A percentile compares a stretch with the other conserved stretches of the same genome.
Conservation (phyloP, 1,140 invertebrate species). For the Archegozetes longisetosus region DNA sequence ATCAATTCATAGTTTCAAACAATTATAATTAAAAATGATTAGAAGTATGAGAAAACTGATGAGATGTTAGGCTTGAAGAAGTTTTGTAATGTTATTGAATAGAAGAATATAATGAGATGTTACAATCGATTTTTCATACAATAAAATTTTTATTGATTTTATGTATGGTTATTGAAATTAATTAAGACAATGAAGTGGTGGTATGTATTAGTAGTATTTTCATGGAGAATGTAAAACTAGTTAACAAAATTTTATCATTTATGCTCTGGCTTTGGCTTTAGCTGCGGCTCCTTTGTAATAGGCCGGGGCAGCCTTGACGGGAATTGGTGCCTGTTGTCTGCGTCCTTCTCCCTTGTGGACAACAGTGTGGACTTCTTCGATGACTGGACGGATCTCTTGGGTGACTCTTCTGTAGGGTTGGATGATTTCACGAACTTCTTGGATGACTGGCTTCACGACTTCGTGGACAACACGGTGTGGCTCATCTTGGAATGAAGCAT, state of each 20-base stretch:
- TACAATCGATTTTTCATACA: too few relatives aligned
- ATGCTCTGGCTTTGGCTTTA: neutral
- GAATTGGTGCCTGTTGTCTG: neutral
- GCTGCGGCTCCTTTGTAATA: neutral
- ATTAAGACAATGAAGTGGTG: too few relatives aligned
- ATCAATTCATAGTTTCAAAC: too few relatives aligned
- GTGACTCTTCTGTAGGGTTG: neutral
- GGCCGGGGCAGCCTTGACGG: neutral
- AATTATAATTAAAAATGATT: too few relatives aligned
- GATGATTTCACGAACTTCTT: slow-evolving; percentile 4
- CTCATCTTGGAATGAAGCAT: slow-evolving; percentile 7
- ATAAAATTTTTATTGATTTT: too few relatives aligned
- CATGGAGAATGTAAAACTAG: neutral
- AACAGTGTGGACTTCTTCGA: neutral
- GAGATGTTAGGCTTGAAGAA: too few relatives aligned
- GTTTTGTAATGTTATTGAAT: too few relatives aligned
- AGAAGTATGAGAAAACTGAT: too few relatives aligned
- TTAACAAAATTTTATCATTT: neutral
- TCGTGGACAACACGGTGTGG: slow-evolving; percentile 4
- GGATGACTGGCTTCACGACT: slow-evolving; percentile 1
- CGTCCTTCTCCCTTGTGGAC: neutral
- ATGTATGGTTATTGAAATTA: too few relatives aligned
- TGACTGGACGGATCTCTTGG: neutral
- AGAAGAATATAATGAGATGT: too few relatives aligned
- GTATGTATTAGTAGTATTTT: too few relatives aligned